Evolutionary conservation across 2,888 invertebrate genomes (phyloP).

Genomic region (Lottia scabra): DNA sequence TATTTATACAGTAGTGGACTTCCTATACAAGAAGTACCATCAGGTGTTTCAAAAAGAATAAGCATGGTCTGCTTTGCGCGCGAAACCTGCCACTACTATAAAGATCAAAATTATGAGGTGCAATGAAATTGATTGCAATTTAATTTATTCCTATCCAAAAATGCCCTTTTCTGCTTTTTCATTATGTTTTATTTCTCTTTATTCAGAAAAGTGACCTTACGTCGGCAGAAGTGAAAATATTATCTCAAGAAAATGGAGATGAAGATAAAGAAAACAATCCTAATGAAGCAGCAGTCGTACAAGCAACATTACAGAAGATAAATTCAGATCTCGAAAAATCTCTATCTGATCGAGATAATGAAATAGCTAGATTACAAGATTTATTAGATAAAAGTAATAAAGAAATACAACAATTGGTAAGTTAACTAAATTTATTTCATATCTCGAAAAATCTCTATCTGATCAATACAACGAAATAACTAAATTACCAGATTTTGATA

Average conservation of each 20-base stretch:
- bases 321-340: slow-evolving; percentile 50
- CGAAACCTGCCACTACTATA: too few relatives aligned
- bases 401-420: slow-evolving; percentile 47
- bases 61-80: too few relatives aligned
- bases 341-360: slow-evolving; percentile 46
- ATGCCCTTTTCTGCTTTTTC: too few relatives aligned
- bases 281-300: slow-evolving; percentile 52
- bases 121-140: too few relatives aligned
- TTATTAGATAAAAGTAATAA: slow-evolving; percentile 44
- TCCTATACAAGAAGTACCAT: too few relatives aligned
- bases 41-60: too few relatives aligned
- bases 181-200: background rate
- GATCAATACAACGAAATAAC: slow-evolving; percentile 20
- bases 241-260: slow-evolving; percentile 38
- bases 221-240: slow-evolving; percentile 44
- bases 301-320: slow-evolving; percentile 51
- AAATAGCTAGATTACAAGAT: slow-evolving; percentile 42
- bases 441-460: background rate
- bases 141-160: too few relatives aligned
- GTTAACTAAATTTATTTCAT: slow-evolving; percentile 12
- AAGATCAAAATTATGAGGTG: too few relatives aligned
- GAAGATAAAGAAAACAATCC: slow-evolving; percentile 57
- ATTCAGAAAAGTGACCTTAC: slow-evolving; percentile 53
- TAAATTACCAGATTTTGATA: slow-evolving; percentile 41
- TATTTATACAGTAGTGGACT: too few relatives aligned